Evolutionary conservation across 1,140 invertebrate genomes (phyloP).

Genomic region (Listronotus bonariensis): DNA sequence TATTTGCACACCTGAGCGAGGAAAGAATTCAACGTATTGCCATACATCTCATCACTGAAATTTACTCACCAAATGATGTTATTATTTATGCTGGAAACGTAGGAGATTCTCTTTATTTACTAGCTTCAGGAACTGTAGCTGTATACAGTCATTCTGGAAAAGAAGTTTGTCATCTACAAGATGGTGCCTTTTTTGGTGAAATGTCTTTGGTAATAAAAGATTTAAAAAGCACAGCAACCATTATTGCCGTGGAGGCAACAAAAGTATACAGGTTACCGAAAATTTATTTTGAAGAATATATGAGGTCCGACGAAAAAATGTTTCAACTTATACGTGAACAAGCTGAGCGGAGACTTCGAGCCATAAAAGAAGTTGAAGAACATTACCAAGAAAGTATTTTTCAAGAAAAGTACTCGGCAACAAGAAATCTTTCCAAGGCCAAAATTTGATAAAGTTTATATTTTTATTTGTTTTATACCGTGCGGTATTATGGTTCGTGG

Average conservation of each 20-base stretch:
- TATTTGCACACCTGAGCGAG: constrained; percentile 34
- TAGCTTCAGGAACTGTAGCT: constrained; percentile 61
- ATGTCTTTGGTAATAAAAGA: constrained; percentile 58
- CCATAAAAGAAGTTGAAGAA: constrained; percentile 44
- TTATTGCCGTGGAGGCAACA: constrained; percentile 62
- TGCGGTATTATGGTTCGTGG: no score
- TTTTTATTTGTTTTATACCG: no score
- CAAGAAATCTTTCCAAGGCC: no score
- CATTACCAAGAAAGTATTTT: constrained; percentile 38
- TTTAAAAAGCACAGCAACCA: constrained; percentile 57
- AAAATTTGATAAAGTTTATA: no score
- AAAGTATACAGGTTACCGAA: constrained; percentile 59
- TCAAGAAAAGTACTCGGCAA: constrained; percentile 13
- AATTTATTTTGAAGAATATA: constrained; percentile 54
- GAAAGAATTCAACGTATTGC: constrained; percentile 37
- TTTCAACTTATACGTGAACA: constrained; percentile 39
- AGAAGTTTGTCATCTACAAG: constrained; percentile 51
- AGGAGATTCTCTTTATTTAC: constrained; percentile 65
- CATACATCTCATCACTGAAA: constrained; percentile 39
- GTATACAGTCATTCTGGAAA: constrained; percentile 62
- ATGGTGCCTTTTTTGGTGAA: constrained; percentile 50
- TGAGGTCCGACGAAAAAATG: constrained; percentile 31
- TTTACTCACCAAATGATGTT: constrained; percentile 44
- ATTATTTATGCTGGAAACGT: constrained; percentile 60
- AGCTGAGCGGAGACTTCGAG: constrained; percentile 42